Base-by-base conservation (phyloP, 2,797 vertebrate genomes). In the Typhlichthys eigenmanni region DNA sequence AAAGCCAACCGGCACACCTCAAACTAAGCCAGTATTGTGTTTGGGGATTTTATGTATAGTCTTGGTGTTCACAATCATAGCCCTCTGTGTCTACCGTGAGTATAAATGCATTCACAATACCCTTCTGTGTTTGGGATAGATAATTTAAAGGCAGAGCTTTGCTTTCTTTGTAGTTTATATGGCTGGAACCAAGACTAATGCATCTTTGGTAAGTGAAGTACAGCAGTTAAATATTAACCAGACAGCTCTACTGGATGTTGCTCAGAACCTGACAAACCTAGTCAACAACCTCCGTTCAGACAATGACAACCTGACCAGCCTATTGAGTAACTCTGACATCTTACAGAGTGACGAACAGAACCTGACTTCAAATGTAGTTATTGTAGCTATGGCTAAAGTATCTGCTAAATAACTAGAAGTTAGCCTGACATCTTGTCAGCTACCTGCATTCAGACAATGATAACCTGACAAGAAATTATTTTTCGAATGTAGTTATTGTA, bases 71-170 rank as follows among this genome's bases (percentile, higher is more conserved):
- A 19, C 17, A 17, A 17, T 86, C 45, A 55, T 74, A 11, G 76
- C 19, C n/a, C 0, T 78, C 12, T 0, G 0, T 13, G 16, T 81
- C 47, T 60, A 55, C 34, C 0, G 88, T 92, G 60, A 89, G 89
- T 85, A 69, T 8, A 4, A 13, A n/a, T 5, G 49, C n/a, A 5
- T 47, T 1, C 17, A 12, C 43, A 16, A 0, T 46, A 57, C 12
- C 17, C 13, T 11, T 47, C 10, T 11, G 11, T 47, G 8, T 47
- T 47, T 47, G 11, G 0, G 47, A 47, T 34, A 3, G 6, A 0
- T 47, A 3, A 47, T 11, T 10, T 47, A 4, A 13, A 47, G 47
- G 3, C 47, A 12, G 48, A 9, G 17, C 14, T 11, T 24, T 58
- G 38, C 47, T 1, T 66, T 60, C 2, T 1, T 53, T 63, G 16